Conservation (phyloP, 2,888 invertebrate species). For the Sthenelais limicola region DNA sequence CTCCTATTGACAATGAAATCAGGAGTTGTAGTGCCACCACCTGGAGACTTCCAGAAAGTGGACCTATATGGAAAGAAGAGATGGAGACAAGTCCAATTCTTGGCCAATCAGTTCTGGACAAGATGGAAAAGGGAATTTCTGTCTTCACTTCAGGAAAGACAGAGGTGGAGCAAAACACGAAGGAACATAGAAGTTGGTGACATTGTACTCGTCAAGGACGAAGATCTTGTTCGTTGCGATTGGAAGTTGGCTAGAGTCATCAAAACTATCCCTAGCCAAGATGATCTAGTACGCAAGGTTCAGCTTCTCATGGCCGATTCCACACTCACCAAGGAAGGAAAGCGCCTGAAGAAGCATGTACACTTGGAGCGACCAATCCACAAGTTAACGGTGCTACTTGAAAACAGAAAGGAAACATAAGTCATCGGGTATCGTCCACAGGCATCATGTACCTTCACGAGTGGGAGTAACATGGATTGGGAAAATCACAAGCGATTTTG, state of each 20-base stretch:
- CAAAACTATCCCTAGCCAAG: constrained; percentile 31
- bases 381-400: constrained; percentile 38
- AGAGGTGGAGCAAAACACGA: constrained; percentile 37
- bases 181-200: constrained; percentile 41
- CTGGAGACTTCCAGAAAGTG: constrained; percentile 31
- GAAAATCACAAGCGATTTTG: too few species aligned
- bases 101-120: constrained; percentile 44
- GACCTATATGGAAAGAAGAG: constrained; percentile 28
- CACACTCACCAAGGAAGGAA: not conserved
- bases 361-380: constrained; percentile 40
- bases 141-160: constrained; percentile 19
- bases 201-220: constrained; percentile 36
- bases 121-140: constrained; percentile 44
- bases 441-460: too few species aligned
- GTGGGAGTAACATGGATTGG: too few species aligned
- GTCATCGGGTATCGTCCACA: too few species aligned
- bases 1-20: constrained; percentile 44
- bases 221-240: not conserved
- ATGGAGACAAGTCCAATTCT: constrained; percentile 42
- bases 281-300: constrained; percentile 42
- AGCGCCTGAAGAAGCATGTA: not conserved
- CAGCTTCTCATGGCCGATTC: constrained; percentile 33
- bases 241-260: constrained; percentile 41
- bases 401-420: too few species aligned
- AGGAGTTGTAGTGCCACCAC: constrained; percentile 12